Evolutionary conservation across 2,888 invertebrate species (phyloP).

Genomic region (Cryptus armator): DNA sequence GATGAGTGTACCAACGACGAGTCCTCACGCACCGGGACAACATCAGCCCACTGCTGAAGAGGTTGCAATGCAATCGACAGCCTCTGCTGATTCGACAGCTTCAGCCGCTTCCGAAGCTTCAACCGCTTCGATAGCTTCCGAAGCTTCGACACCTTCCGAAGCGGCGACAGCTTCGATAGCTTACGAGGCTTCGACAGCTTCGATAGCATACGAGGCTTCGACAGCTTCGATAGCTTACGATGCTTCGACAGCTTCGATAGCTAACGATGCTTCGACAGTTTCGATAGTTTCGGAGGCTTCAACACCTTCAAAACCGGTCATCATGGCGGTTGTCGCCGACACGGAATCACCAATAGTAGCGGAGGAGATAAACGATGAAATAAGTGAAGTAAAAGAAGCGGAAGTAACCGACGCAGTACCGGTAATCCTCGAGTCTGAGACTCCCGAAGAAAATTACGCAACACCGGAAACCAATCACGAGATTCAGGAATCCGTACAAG

Average conservation of each 20-base stretch:
- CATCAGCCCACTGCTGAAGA: slow-evolving; percentile 69
- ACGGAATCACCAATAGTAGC: not conserved
- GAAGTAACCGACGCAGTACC: not conserved
- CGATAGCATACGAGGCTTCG: slow-evolving; percentile 8
- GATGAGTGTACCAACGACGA: slow-evolving; percentile 69
- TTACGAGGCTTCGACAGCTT: not conserved
- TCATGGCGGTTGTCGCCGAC: not conserved
- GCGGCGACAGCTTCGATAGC: slow-evolving; percentile 28
- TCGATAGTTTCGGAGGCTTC: slow-evolving; percentile 19
- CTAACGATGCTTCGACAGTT: slow-evolving; percentile 15
- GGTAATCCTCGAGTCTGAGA: slow-evolving; percentile 45
- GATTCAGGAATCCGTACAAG: slow-evolving; percentile 76
- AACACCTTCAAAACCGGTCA: not conserved
- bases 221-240: slow-evolving; percentile 20
- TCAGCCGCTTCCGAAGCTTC: slow-evolving; percentile 7
- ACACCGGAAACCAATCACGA: slow-evolving; percentile 78
- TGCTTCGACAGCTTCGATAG: not conserved
- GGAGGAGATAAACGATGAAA: slow-evolving; percentile 10
- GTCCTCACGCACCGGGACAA: slow-evolving; percentile 75
- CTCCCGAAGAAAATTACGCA: slow-evolving; percentile 72
- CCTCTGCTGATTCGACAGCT: not conserved
- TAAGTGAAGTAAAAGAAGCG: slow-evolving; percentile 21
- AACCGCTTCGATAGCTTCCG: slow-evolving; percentile 13
- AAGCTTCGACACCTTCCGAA: slow-evolving; percentile 7
- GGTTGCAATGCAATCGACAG: slow-evolving; percentile 21